Evolutionary conservation across 2,797 vertebrate species (phyloP), one percentile per base, ranked within the genome.

Genomic region (Argyrosomus regius): DNA sequence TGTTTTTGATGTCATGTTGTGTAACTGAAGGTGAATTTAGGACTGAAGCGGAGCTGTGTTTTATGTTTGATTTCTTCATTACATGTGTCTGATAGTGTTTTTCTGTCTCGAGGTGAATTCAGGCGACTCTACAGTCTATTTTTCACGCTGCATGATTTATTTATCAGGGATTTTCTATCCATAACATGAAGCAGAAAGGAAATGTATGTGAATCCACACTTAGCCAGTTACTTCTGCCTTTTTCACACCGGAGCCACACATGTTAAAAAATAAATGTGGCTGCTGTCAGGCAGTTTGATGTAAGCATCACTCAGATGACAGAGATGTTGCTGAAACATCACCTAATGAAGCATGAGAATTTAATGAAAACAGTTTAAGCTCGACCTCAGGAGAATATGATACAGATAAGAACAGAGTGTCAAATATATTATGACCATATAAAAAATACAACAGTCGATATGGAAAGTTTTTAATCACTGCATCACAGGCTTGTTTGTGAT

Each of bases 181-280:
- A 14, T n/a, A n/a, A 49, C 62, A 24, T 50, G 45, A 4, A 54
- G 60, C 26, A 22, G 43, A 11, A 41, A 56, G 48, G 3, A 16
- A 45, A 45, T 7, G 45, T 43, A 35, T 67, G 57, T 48, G 66
- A 80, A 52, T 10, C 12, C 52, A 72, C 62, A 75, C 35, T 72
- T 8, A 68, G 7, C 28, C 22, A 0, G n/a, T 77, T 78, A 60
- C 35, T 73, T 76, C 76, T 74, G 70, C 70, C 11, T 72, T 54
- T 39, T 75, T 68, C 66, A 71, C 73, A 52, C 59, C 20, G 0
- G 8, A 18, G 13, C 5, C 35, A 24, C 43, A 74, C 54, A 20
- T 45, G 57, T 35, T 72, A 12, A 63, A 67, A 71, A 35, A 71
- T 58, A 49, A n/a, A 80, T 60, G 46, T 0, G 13, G 12, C 43